Evolutionary conservation across 2,888 invertebrate genomes (phyloP).

Genomic region (Eristalis tenax): DNA sequence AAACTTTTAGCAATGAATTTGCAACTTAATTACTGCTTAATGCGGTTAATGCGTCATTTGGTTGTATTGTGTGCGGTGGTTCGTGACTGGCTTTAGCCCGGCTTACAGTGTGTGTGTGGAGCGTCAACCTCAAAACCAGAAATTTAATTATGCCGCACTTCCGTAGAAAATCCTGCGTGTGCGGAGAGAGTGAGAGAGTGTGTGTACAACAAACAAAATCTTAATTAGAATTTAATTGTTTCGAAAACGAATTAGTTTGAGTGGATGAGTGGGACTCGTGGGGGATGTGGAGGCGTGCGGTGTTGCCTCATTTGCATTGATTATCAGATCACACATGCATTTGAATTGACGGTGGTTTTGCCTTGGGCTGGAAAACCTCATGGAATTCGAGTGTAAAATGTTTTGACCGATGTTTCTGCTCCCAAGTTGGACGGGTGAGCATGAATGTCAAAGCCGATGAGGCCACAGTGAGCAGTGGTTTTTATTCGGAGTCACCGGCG

Average conservation of each 20-base stretch:
- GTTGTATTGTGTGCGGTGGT: conserved; percentile 17
- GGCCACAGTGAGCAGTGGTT: neutral
- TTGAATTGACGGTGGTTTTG: neutral
- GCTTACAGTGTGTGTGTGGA: neutral
- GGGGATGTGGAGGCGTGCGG: neutral
- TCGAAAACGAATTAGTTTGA: conserved; percentile 39
- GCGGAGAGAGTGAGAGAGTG: neutral
- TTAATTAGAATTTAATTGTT: conserved; percentile 70
- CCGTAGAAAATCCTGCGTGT: conserved; percentile 59
- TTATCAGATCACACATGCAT: conserved; percentile 53
- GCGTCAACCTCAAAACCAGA: conserved; percentile 43
- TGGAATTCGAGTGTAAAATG: conserved; percentile 63
- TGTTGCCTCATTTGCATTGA: conserved; percentile 55
- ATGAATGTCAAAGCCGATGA: neutral
- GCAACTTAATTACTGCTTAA: conserved; percentile 42
- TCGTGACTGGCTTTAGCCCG: neutral
- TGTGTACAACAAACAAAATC: conserved; percentile 54
- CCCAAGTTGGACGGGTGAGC: neutral
- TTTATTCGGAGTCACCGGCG: no score
- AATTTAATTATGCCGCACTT: conserved; percentile 66
- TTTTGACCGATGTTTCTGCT: neutral
- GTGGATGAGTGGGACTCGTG: neutral
- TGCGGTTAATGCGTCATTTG: conserved; percentile 46
- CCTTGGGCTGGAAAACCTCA: conserved; percentile 45
- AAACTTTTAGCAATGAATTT: conserved; percentile 39